Evolutionary conservation across 2,113 vertebrate genomes (phyloP).

Genomic region (Natator depressus): DNA sequence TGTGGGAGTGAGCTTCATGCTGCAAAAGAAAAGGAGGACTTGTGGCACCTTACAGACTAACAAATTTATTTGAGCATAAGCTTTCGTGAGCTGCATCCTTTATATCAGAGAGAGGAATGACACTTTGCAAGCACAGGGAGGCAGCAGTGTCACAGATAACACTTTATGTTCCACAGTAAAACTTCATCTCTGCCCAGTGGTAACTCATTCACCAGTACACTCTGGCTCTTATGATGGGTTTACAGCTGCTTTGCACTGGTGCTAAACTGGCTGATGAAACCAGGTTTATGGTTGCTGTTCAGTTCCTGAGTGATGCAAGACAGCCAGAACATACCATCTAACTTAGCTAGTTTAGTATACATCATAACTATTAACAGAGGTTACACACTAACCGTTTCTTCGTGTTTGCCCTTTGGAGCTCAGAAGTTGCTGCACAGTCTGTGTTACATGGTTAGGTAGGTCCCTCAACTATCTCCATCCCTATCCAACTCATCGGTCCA

Average conservation of each 20-base stretch:
- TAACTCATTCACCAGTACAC: too few species aligned
- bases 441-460: fast-evolving
- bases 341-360: too few species aligned
- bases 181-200: too few species aligned
- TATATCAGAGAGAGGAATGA: neutral
- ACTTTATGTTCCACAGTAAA: neutral
- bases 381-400: neutral
- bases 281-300: neutral
- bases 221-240: neutral
- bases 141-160: neutral
- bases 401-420: neutral
- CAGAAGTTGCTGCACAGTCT: neutral
- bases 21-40: too few species aligned
- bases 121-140: neutral
- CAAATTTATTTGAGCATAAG: too few species aligned
- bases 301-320: neutral
- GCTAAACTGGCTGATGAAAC: neutral
- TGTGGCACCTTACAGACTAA: too few species aligned
- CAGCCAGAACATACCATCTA: neutral
- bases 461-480: neutral
- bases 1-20: fast-evolving
- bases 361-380: too few species aligned
- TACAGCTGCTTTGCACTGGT: neutral
- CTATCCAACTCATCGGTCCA: neutral
- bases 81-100: neutral